phyloP scores from a whole-genome alignment of 2,888 invertebrate genomes.

The Anarsia innoxiella region DNA sequence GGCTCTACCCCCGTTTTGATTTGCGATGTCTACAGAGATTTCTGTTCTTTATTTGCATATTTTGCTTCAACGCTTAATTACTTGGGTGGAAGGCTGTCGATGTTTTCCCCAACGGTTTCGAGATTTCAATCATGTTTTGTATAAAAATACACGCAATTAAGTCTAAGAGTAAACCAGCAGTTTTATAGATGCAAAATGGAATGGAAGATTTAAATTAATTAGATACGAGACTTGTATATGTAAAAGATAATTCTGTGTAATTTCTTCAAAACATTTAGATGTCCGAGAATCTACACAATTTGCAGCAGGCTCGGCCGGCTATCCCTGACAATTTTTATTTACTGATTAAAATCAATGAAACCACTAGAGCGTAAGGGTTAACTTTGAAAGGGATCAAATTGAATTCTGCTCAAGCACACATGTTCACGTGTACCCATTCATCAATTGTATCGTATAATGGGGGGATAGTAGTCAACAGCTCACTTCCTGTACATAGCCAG shows the following conservation, averaged over 20 bases:
- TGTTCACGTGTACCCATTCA: slow-evolving; percentile 61
- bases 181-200: too few relatives aligned
- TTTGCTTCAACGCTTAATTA: slow-evolving; percentile 50
- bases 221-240: too few relatives aligned
- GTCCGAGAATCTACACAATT: too few relatives aligned
- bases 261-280: too few relatives aligned
- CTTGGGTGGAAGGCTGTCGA: slow-evolving; percentile 18
- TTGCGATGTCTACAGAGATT: slow-evolving; percentile 64
- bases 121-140: background rate
- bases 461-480: slow-evolving; percentile 57
- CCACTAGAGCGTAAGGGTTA: slow-evolving; percentile 56
- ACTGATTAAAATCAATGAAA: slow-evolving; percentile 62
- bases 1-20: slow-evolving; percentile 57
- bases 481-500: slow-evolving; percentile 44
- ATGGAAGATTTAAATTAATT: too few relatives aligned
- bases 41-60: slow-evolving; percentile 56
- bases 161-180: background rate
- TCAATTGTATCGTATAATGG: slow-evolving; percentile 62
- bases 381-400: slow-evolving; percentile 63
- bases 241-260: too few relatives aligned
- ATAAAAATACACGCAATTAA: background rate
- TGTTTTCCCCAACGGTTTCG: slow-evolving; percentile 8
- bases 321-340: too few relatives aligned
- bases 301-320: too few relatives aligned
- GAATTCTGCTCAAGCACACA: slow-evolving; percentile 62